Evolutionary conservation across 2,888 invertebrate species (phyloP).

Genomic region (Andrena trimmerana): DNA sequence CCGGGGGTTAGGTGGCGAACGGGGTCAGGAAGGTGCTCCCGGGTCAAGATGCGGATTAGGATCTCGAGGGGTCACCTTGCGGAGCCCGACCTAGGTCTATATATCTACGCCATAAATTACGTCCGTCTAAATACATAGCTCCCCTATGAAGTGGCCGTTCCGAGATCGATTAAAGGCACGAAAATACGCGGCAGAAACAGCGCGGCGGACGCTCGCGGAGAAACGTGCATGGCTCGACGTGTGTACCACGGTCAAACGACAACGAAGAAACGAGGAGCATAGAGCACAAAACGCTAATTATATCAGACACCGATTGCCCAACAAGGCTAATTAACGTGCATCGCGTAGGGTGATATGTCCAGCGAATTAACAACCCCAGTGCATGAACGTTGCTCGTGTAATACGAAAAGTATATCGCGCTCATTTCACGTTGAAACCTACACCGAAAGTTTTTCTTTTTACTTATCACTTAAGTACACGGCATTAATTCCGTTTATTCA

Average conservation of each 20-base stretch:
- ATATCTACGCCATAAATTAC: slow-evolving; percentile 54
- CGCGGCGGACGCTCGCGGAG: neutral
- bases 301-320: neutral
- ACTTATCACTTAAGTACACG: no score
- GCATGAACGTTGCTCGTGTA: no score
- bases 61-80: slow-evolving; percentile 58
- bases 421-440: no score
- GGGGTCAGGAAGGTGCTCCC: slow-evolving; percentile 51
- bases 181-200: neutral
- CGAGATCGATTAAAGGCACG: neutral
- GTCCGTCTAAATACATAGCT: slow-evolving; percentile 41
- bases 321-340: slow-evolving; percentile 4
- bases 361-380: no score
- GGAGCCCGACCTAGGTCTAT: slow-evolving; percentile 41
- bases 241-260: neutral
- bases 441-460: no score
- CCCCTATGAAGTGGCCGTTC: slow-evolving; percentile 27
- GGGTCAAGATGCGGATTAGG: slow-evolving; percentile 64
- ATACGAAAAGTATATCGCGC: no score
- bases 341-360: neutral
- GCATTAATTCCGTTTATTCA: no score
- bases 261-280: neutral
- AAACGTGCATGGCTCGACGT: neutral
- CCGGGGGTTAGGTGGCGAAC: slow-evolving; percentile 24
- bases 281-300: slow-evolving; percentile 11